Conservation (phyloP, 2,113 vertebrate species). For the Spermophilus dauricus region DNA sequence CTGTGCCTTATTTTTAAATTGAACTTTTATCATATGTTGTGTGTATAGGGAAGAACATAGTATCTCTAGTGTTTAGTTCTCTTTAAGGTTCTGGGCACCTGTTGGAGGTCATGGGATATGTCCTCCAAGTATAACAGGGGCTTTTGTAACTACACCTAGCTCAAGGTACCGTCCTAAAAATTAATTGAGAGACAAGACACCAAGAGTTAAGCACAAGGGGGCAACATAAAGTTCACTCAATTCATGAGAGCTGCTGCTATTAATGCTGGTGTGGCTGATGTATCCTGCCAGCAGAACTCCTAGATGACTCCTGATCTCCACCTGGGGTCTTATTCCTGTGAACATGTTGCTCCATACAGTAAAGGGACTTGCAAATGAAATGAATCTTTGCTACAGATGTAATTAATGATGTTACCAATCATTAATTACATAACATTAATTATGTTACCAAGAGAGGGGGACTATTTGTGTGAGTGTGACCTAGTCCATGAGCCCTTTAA, state of each 20-base stretch:
- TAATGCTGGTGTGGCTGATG: rapidly evolving
- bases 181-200: neutral
- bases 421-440: neutral
- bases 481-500: neutral
- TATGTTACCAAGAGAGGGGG: neutral
- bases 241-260: neutral
- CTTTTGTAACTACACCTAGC: no score
- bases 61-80: neutral
- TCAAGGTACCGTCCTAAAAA: no score
- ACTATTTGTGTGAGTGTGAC: neutral
- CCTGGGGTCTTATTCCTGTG: neutral
- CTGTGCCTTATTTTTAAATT: neutral
- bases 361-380: neutral
- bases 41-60: neutral
- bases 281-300: neutral
- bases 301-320: no score
- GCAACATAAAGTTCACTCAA: neutral
- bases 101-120: neutral
- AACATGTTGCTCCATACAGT: neutral
- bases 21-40: neutral
- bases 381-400: neutral
- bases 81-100: neutral
- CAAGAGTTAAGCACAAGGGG: neutral
- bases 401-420: neutral
- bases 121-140: neutral